Percentiles rank a stretch among this genome's conserved stretches.
These are phyloP conservation scores for Diabrotica balteata DNA, from an alignment of 2,888 invertebrate genomes.

Conservation along the genomic window DNA sequence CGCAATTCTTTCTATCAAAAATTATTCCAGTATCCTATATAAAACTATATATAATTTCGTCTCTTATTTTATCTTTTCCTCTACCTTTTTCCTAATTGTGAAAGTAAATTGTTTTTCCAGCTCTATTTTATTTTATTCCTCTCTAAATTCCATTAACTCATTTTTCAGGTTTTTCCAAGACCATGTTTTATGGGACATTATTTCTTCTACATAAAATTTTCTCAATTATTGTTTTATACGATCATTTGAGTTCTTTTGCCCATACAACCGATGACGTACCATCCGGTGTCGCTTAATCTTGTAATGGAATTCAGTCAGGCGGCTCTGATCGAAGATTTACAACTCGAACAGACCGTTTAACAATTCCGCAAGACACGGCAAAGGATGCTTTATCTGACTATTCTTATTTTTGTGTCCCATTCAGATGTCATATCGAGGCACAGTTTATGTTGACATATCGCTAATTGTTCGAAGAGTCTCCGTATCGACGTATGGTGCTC, in stretches of 20 bases:
- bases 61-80: too few species aligned
- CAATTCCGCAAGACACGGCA: constrained; percentile 30
- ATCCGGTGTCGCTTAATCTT: constrained; percentile 10
- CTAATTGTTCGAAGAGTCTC: constrained; percentile 20
- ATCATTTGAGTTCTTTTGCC: too few species aligned
- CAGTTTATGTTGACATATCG: constrained; percentile 34
- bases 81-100: too few species aligned
- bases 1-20: not conserved
- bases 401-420: constrained; percentile 34
- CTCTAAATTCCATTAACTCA: too few species aligned
- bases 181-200: too few species aligned
- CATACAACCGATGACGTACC: constrained; percentile 6
- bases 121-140: not conserved
- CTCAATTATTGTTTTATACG: too few species aligned
- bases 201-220: too few species aligned
- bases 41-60: too few species aligned
- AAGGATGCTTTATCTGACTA: constrained; percentile 34
- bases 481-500: constrained; percentile 8
- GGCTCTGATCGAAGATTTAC: constrained; percentile 33
- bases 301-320: constrained; percentile 28
- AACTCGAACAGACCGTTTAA: constrained; percentile 33
- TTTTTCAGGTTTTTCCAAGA: too few species aligned
- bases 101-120: not conserved
- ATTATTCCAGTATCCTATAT: too few species aligned
- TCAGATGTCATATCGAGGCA: constrained; percentile 32